Percentiles rank a stretch among this genome's conserved stretches.
Conservation (phyloP, 2,113 vertebrate genomes). For the Gallinago media region DNA sequence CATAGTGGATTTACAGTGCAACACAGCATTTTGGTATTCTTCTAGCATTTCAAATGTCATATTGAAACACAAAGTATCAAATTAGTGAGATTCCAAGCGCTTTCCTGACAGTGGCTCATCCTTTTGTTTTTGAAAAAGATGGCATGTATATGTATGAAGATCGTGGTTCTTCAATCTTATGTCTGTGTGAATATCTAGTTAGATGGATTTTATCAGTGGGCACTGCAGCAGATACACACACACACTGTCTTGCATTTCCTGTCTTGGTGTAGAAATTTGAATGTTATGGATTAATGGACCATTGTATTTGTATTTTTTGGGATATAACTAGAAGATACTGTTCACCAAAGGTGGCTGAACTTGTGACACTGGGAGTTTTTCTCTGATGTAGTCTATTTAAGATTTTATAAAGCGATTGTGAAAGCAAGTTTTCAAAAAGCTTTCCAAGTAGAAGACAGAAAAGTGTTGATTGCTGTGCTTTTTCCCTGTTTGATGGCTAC, state of each 20-base stretch:
- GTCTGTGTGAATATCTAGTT: background rate
- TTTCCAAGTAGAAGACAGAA: background rate
- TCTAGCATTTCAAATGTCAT: background rate
- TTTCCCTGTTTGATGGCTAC: background rate
- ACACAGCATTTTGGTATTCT: background rate
- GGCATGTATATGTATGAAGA: background rate
- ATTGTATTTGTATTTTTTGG: background rate
- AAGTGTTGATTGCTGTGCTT: background rate
- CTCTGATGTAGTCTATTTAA: background rate
- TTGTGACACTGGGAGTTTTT: background rate
- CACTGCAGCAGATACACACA: background rate
- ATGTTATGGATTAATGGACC: accelerated
- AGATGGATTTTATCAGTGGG: background rate
- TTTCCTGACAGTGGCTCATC: background rate
- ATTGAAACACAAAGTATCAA: background rate
- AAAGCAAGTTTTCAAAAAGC: background rate
- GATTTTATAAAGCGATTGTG: background rate
- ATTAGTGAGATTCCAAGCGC: background rate
- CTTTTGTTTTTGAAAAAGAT: background rate
- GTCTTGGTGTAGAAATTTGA: background rate
- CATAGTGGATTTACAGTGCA: background rate
- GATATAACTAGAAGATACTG: background rate
- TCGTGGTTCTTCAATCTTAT: background rate
- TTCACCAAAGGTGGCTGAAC: background rate
- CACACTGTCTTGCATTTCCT: background rate